Conservation (phyloP, 2,888 invertebrate genomes). For the Drosophila lacicola region DNA sequence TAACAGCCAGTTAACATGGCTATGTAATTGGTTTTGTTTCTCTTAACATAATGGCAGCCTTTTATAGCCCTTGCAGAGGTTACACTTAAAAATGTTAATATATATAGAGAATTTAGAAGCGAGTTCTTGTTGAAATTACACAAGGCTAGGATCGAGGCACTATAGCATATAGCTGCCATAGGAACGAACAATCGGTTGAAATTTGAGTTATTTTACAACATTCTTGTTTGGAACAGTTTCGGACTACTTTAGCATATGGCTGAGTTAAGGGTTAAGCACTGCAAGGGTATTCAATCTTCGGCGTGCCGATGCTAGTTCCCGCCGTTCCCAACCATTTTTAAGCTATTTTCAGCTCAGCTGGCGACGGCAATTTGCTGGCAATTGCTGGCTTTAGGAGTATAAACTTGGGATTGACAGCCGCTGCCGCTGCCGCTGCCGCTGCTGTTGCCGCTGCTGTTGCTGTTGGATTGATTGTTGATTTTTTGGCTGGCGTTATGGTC, state of each 20-base stretch:
- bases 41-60: conserved; percentile 37
- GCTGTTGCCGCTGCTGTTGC: conserved; percentile 10
- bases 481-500: conserved; percentile 80
- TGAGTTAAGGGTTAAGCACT: too few species aligned
- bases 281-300: not conserved
- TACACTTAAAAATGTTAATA: not conserved
- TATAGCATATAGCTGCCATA: too few species aligned
- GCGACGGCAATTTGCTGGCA: conserved; percentile 48
- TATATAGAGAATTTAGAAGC: too few species aligned
- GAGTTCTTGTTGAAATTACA: too few species aligned
- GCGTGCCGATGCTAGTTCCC: not conserved
- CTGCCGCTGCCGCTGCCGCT: conserved; percentile 1
- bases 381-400: conserved; percentile 79
- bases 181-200: too few species aligned
- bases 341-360: conserved; percentile 43
- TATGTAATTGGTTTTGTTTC: conserved; percentile 31
- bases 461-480: conserved; percentile 35
- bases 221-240: not conserved
- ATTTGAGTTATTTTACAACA: too few species aligned
- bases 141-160: too few species aligned
- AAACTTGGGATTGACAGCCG: conserved; percentile 77
- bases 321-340: conserved; percentile 9
- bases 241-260: not conserved
- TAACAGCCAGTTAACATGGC: conserved; percentile 60
- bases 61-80: conserved; percentile 9